These are phyloP conservation scores for Dicyrtoma fusca DNA, from an alignment of 2,888 invertebrate genomes.

Conservation along the genomic window DNA sequence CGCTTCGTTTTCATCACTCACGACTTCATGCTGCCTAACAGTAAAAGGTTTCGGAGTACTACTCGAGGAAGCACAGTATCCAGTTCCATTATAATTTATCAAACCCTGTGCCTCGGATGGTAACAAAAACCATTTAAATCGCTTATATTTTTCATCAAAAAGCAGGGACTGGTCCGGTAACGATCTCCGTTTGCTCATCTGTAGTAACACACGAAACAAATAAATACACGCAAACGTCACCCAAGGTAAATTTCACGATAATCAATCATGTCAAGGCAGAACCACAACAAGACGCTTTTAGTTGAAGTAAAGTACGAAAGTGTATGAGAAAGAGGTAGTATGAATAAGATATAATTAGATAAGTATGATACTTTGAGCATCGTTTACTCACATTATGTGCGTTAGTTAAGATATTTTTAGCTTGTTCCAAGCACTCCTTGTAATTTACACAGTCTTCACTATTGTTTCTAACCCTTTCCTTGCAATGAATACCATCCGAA, in stretches of 20 bases:
- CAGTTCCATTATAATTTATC: not conserved
- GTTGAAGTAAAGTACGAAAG: not conserved
- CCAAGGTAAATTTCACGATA: no score
- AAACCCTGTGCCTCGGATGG: conserved; percentile 83
- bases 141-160: conserved; percentile 71
- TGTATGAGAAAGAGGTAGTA: not conserved
- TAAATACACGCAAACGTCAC: not conserved
- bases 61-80: not conserved
- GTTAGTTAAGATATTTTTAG: conserved; percentile 75
- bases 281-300: not conserved
- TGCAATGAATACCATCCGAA: conserved; percentile 74
- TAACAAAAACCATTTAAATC: conserved; percentile 84
- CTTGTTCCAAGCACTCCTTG: conserved; percentile 77
- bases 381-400: conserved; percentile 66
- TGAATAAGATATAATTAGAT: not conserved
- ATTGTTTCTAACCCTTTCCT: conserved; percentile 64
- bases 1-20: not conserved
- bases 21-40: not conserved
- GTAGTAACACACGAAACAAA: conserved; percentile 38
- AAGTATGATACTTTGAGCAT: no score
- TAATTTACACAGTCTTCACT: conserved; percentile 67
- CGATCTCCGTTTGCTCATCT: conserved; percentile 73
- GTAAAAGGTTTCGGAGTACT: conserved; percentile 29
- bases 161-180: conserved; percentile 74
- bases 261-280: not conserved